A percentile compares a stretch with the other conserved stretches of the same genome.
Evolutionary conservation across 1,140 invertebrate species (phyloP).

Genomic region (Brachionus sp.): DNA sequence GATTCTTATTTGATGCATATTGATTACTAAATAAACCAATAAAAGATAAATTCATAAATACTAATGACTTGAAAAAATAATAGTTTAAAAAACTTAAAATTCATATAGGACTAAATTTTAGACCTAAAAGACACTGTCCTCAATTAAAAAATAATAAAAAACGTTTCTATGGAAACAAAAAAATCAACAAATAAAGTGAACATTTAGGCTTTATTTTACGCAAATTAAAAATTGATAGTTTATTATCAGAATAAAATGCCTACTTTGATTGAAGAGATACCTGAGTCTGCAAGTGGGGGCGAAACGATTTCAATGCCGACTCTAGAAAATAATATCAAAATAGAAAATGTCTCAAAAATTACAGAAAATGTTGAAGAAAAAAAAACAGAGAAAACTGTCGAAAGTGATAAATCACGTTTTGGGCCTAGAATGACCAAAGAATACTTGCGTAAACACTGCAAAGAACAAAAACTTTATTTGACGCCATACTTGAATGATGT

Average conservation of each 20-base stretch:
- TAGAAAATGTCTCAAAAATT: background rate
- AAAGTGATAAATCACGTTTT: background rate
- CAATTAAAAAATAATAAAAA: background rate
- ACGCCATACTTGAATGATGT: slow-evolving; percentile 87
- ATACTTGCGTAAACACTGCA: slow-evolving; percentile 73
- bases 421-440: slow-evolving; percentile 54
- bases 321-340: background rate
- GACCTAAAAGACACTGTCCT: too few relatives aligned
- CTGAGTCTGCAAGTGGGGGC: background rate
- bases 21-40: background rate
- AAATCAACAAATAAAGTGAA: background rate
- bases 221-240: background rate
- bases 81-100: too few relatives aligned
- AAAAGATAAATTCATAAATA: background rate
- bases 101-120: too few relatives aligned
- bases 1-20: too few relatives aligned
- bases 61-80: too few relatives aligned
- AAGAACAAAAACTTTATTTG: slow-evolving; percentile 75
- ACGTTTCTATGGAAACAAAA: background rate
- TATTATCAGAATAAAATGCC: background rate
- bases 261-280: slow-evolving; percentile 14
- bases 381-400: background rate
- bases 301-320: background rate
- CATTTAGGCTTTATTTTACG: background rate
- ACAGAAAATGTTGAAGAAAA: background rate